Evolutionary conservation across 2,113 vertebrate species (phyloP).

Genomic region (Clinocottus analis): DNA sequence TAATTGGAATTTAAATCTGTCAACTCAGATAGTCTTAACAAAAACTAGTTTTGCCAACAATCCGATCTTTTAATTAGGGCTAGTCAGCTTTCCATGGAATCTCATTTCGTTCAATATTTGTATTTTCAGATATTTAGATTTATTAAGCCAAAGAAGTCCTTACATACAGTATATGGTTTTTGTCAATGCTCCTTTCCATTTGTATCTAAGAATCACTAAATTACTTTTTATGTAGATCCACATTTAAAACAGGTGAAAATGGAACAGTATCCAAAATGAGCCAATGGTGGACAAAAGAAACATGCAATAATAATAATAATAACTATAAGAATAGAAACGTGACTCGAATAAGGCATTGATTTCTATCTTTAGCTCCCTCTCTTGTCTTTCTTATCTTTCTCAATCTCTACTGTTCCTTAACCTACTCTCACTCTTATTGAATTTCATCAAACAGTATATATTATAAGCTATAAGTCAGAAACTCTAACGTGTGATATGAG

Average conservation of each 20-base stretch:
- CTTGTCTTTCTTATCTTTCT: neutral
- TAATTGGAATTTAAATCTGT: accelerated
- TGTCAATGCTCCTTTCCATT: neutral
- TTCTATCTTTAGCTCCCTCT: neutral
- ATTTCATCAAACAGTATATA: neutral
- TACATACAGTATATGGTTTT: neutral
- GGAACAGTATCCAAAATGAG: neutral
- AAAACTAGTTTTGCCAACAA: neutral
- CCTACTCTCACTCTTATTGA: neutral
- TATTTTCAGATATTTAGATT: neutral
- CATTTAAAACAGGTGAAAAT: neutral
- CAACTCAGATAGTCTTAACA: neutral
- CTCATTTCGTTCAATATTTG: neutral
- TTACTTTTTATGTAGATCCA: neutral
- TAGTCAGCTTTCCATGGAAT: neutral
- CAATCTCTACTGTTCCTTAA: neutral
- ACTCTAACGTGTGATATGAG: too few relatives aligned
- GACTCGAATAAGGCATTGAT: neutral
- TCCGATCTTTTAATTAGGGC: neutral
- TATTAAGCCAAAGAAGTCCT: neutral
- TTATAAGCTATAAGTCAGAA: too few relatives aligned
- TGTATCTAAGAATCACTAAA: neutral
- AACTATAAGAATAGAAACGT: neutral
- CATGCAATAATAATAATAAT: neutral
- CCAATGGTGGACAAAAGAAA: neutral